Base-by-base conservation (phyloP, 1,140 invertebrate species). In the Eupristina koningsbergeri region DNA sequence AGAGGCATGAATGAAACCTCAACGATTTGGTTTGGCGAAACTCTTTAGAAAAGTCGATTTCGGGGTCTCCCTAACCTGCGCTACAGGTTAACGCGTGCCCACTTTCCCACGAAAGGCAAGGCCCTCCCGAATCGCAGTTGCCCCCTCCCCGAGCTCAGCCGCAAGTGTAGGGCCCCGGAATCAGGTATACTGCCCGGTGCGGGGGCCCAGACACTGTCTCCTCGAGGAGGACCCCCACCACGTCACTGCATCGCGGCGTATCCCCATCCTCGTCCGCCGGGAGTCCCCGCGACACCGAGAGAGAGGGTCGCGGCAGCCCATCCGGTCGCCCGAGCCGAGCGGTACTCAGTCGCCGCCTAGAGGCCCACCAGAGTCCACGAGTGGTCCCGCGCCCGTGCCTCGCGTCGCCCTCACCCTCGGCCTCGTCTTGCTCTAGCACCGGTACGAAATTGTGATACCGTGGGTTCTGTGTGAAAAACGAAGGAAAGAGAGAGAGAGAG, bases 271-370 rank as follows among this genome's bases (percentile, higher is more conserved):
- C n/a, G n/a, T n/a, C n/a, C n/a, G n/a, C n/a, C n/a, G n/a, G 29
- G 41, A 67, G 73, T 76, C 80, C 80, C 80, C 58, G 41, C 58
- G 77, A 79, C 67, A 71, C 36, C 36, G 39, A 39, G 78, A 74
- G 80, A 73, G 77, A 79, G 36, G 11, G 45, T 7, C 47, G 17
- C 6, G 34, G 58, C 39, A 45, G 26, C 13, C 58, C 73, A 83
- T 83, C 74, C 69, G 74, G 74, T n/a, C 41, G 34, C 45, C 41
- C 64, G 73, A 88, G 85, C 89, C 89, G 85, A 89, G 89, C 86
- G 86, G 86, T 86, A 87, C 84, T 86, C 88, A 87, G 87, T 86
- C 79, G 86, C 85, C 86, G 87, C 84, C 85, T 87, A 86, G 86
- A 83, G 84, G 80, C 45, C 85, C 81, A 75, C 64, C 53, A 73